Conservation (phyloP, 2,797 vertebrate species). For the Poecile montanus region DNA sequence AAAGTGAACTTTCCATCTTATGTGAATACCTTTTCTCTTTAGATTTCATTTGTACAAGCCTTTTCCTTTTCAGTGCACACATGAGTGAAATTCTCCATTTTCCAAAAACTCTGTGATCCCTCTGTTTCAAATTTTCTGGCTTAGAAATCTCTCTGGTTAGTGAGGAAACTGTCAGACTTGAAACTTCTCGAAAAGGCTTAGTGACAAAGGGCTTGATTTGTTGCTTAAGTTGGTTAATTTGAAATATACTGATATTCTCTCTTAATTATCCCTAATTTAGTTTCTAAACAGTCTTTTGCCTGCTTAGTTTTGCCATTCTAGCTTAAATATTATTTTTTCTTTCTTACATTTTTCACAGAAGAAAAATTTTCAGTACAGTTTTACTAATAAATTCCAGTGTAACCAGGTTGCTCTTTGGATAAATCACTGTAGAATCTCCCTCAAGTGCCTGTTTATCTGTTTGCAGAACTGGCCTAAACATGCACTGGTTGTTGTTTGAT, state of each 20-base stretch:
- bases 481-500: background rate
- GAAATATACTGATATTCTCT: background rate
- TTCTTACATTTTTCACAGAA: background rate
- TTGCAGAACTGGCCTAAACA: background rate
- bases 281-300: background rate
- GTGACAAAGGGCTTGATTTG: background rate
- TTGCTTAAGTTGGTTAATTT: background rate
- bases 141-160: conserved; percentile 10
- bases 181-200: background rate
- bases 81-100: background rate
- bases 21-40: background rate
- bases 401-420: background rate
- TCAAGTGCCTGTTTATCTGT: background rate
- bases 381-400: background rate
- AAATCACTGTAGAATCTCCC: background rate
- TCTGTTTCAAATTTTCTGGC: background rate
- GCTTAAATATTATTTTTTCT: background rate
- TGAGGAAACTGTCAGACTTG: background rate
- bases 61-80: conserved; percentile 3
- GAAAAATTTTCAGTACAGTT: background rate
- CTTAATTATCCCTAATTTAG: background rate
- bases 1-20: background rate
- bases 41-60: background rate
- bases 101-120: background rate
- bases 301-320: background rate